These are phyloP conservation scores for Melikaiella ostensackeni DNA, from an alignment of 2,888 invertebrate genomes.

Conservation along the genomic window DNA sequence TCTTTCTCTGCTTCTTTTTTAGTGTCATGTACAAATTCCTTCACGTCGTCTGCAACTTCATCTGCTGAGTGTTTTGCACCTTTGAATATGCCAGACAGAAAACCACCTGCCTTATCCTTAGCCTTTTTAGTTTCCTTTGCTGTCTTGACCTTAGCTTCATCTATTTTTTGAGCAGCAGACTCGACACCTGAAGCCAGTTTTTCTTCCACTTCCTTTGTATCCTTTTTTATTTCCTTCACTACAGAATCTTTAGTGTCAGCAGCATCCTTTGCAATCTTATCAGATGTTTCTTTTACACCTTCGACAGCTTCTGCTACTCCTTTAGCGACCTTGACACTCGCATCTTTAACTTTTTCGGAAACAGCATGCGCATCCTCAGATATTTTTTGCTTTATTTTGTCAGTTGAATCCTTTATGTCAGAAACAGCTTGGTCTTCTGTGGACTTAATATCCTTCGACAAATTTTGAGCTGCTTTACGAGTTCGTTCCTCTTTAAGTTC, in stretches of 20 bases:
- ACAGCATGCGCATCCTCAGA: background rate
- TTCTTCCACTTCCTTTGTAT: conserved; percentile 71
- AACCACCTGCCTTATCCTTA: conserved; percentile 54
- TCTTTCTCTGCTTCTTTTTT: conserved; percentile 59
- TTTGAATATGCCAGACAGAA: conserved; percentile 63
- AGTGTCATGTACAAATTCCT: conserved; percentile 62
- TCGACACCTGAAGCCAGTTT: conserved; percentile 9
- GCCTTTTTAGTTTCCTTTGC: conserved; percentile 55
- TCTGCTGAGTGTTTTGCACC: conserved; percentile 63
- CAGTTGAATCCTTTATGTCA: conserved; percentile 31
- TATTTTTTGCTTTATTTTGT: conserved; percentile 7
- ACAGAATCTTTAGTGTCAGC: conserved; percentile 44
- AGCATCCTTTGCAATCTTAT: conserved; percentile 40
- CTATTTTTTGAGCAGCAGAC: conserved; percentile 37
- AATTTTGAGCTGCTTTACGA: conserved; percentile 62
- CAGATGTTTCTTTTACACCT: conserved; percentile 41
- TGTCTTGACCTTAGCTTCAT: conserved; percentile 50
- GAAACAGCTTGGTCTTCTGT: conserved; percentile 46
- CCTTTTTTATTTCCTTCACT: conserved; percentile 68
- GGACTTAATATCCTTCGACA: conserved; percentile 44
- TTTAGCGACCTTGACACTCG: conserved; percentile 43
- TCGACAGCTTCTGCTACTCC: conserved; percentile 43
- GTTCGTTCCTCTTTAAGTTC: conserved; percentile 57
- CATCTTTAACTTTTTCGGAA: conserved; percentile 49
- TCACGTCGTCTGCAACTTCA: conserved; percentile 57